phyloP scores from a whole-genome alignment of 2,113 vertebrate species.

The Eira barbara region DNA sequence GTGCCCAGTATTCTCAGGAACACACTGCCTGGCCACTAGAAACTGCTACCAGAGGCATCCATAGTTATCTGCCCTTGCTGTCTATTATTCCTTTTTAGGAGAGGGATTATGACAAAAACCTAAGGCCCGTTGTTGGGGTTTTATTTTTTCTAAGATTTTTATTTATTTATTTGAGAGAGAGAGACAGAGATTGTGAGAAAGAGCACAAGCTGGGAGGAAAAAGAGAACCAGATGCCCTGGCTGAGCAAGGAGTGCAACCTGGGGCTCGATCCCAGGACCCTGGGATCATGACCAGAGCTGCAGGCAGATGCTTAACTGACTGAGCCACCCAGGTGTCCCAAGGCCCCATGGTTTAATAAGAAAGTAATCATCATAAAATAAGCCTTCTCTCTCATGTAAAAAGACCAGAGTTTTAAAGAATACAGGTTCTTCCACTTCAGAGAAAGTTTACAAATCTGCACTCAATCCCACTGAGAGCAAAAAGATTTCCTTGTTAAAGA shows the following conservation, averaged over 20 bases:
- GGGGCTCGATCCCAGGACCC: neutral
- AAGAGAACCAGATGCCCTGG: neutral
- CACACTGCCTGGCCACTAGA: neutral
- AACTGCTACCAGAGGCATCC: neutral
- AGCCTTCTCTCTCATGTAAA: neutral
- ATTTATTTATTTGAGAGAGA: neutral
- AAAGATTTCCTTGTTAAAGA: neutral
- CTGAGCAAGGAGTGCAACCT: neutral
- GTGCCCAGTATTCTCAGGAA: neutral
- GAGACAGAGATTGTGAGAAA: neutral
- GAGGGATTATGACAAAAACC: neutral
- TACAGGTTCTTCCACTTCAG: neutral
- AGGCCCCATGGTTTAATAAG: neutral
- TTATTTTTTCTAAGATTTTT: neutral
- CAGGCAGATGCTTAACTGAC: too few species aligned
- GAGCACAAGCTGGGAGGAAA: neutral
- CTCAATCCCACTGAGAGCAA: neutral
- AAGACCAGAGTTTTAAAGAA: neutral
- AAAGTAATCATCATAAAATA: neutral
- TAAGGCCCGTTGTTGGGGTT: neutral
- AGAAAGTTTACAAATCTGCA: neutral
- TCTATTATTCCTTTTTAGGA: neutral
- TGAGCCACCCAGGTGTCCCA: too few species aligned
- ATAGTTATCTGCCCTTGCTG: neutral
- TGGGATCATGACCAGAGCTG: too few species aligned